phyloP scores from a whole-genome alignment of 2,888 invertebrate genomes.

The Sericinus montela region DNA sequence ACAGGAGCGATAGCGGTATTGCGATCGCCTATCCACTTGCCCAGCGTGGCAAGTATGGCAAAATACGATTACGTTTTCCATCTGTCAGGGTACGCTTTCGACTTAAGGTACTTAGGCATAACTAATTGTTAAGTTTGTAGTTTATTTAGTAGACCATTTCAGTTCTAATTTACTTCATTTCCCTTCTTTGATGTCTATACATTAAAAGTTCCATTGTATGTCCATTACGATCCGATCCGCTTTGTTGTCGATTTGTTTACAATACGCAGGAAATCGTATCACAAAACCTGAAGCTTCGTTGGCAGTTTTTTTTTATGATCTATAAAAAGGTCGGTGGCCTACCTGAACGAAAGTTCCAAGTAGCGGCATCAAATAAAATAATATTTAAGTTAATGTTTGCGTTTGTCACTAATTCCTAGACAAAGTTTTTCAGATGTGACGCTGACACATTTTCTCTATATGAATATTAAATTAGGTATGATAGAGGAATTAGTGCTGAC shows the following conservation, averaged over 20 bases:
- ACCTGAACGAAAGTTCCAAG: constrained; percentile 11
- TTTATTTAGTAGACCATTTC: background rate
- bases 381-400: too few species aligned
- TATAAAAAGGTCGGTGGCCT: constrained; percentile 17
- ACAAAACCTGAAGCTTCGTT: constrained; percentile 13
- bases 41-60: too few species aligned
- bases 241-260: constrained; percentile 21
- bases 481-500: too few species aligned
- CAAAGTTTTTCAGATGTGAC: too few species aligned
- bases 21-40: too few species aligned
- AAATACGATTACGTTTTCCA: too few species aligned
- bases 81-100: too few species aligned
- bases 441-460: too few species aligned
- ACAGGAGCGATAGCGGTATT: too few species aligned
- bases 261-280: constrained; percentile 19
- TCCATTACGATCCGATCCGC: constrained; percentile 17
- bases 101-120: too few species aligned
- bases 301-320: constrained; percentile 5
- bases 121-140: background rate
- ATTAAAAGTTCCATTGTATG: constrained; percentile 17
- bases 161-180: constrained; percentile 12
- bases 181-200: constrained; percentile 12
- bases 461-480: too few species aligned
- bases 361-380: background rate
- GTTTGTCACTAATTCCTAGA: too few species aligned